Conservation (phyloP, 2,113 vertebrate species). For the Misgurnus anguillicaudatus region DNA sequence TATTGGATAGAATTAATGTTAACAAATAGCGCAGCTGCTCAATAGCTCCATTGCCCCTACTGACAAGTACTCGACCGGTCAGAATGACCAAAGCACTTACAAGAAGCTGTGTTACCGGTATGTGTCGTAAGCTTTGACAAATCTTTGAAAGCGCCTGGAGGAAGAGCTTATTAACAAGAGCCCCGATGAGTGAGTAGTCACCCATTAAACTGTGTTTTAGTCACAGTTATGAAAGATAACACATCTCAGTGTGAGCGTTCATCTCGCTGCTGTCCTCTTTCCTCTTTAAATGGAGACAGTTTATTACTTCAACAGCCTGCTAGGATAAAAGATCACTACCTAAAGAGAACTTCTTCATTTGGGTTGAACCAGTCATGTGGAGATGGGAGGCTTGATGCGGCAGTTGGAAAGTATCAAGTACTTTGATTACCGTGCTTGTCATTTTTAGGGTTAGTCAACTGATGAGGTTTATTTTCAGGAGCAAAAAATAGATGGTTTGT, state of each 20-base stretch:
- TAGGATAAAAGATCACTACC: constrained; percentile 25
- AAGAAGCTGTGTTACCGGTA: not conserved
- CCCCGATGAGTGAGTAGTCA: constrained; percentile 48
- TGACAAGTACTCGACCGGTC: too few relatives aligned
- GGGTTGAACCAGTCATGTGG: not conserved
- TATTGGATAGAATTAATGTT: too few relatives aligned
- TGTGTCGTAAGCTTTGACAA: constrained; percentile 32
- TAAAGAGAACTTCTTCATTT: not conserved
- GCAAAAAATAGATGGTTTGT: too few relatives aligned
- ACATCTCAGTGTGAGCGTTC: constrained; percentile 28
- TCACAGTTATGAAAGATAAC: constrained; percentile 48
- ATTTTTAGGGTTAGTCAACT: not conserved
- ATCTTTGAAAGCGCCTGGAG: constrained; percentile 24
- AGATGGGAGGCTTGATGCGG: not conserved
- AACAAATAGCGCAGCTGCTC: too few relatives aligned
- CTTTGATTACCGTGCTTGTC: too few relatives aligned
- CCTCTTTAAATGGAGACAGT: constrained; percentile 30
- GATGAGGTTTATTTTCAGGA: not conserved
- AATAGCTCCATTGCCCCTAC: too few relatives aligned
- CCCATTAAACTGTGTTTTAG: constrained; percentile 49
- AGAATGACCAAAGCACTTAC: not conserved
- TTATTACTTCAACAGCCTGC: constrained; percentile 46
- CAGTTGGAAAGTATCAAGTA: too few relatives aligned
- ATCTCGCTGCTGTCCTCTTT: constrained; percentile 37
- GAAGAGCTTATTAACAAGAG: constrained; percentile 49